Evolutionary conservation across 2,888 invertebrate species (phyloP), one percentile per base, ranked within the genome.

Genomic region (Didymodactylos carnosus): DNA sequence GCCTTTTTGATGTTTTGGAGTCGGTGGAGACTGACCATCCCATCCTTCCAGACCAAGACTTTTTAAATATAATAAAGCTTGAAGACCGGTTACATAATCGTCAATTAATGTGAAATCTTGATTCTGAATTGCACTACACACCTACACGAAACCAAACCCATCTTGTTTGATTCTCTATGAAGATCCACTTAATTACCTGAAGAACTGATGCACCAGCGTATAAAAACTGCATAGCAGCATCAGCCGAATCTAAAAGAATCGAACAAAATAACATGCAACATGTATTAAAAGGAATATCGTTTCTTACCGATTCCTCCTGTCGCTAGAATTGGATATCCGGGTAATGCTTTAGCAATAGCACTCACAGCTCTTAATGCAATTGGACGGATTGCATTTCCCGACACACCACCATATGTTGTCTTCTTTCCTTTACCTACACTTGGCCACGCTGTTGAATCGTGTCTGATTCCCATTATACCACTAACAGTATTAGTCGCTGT

Each of bases 401-500:
- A 91, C 0, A 95, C 89, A 1, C 94, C 95, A 11, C 95, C 95
- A 80, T 94, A 95, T 0, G 94, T 95, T 1, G 94, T 94, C 86
- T 77, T 84, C 81, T 90, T 89, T 51, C 89, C 84, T 71, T 78
- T 81, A 77, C 93, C 97, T 10, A 98, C 88, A 46, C 88, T 88
- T 0, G 97, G 97, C 97, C 97, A 98, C 0, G 97, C 90, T 0
- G 87, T 87, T 0, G 88, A 91, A 80, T 92, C 88, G 0, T 89
- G 86, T 79, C 87, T 88, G 4, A 97, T 82, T 8, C 89, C 88
- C 94, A 97, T 95, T 73, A 98, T 84, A 0, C 94, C 94, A 35
- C 92, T 92, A 0, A 98, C 91, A 0, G 97, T 98, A 83, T 98
- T 98, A 75, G 97, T 97, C 0, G 95, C 94, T 0, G 97, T 91